Base-by-base conservation (phyloP, 2,888 invertebrate genomes). In the Choreutis nemorana region DNA sequence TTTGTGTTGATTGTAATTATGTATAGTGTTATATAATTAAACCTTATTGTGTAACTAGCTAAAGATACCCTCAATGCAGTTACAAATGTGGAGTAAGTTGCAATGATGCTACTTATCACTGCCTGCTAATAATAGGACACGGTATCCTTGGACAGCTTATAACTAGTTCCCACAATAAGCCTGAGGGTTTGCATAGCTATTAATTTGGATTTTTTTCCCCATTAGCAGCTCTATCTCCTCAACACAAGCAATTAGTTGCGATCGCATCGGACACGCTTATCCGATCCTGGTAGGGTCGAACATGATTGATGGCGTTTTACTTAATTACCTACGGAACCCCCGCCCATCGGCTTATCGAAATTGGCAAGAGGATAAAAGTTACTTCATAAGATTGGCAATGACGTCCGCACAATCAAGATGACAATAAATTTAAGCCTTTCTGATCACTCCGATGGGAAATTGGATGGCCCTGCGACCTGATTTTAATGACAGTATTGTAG, bases 261-360 rank as follows among this genome's bases (percentile, higher is more conserved):
- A 41, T 55, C 53, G 51, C 50, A 43, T 51, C 56, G 54, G 47
- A 42, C 42, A 41, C 11, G 40, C 37, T 34, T 31, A 39, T 48
- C 47, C 37, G 40, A 43, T 37, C 36, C 33, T 37, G 47, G 48
- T 56, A 48, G 48, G 50, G 26, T 42, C 50, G 50, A 57, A 55
- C 64, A 67, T 75, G 75, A 75, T 73, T 70, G 71, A 75, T 75
- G 66, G 41, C 48, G 56, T 54, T 60, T 60, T 53, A 56, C 49
- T 46, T 55, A 55, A 58, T 60, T 60, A 56, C 54, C 39, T 45
- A 44, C 44, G 37, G 44, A 43, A 39, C 42, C 42, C 44, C 36
- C 39, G 36, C 39, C 42, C 35, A 34, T 18, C 11, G 24, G 12
- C 23, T 31, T 31, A 28, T 28, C 20, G 23, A 8, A 8, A 14